Percentiles rank a stretch among this genome's conserved stretches.
phyloP scores from a whole-genome alignment of 2,888 invertebrate species.

The Patella ulyssiponensis region DNA sequence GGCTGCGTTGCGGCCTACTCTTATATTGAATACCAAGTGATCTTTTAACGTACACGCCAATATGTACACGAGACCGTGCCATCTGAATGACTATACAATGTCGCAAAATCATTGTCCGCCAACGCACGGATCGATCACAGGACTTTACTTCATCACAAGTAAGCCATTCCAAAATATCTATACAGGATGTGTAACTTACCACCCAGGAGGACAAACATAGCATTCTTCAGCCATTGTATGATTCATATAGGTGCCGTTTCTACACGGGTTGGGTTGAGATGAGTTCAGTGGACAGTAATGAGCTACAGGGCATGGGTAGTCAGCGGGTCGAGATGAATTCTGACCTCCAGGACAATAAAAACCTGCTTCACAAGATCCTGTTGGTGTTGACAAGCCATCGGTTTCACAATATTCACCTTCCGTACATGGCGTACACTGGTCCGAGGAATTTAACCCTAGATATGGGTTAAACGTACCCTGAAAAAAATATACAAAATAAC shows the following conservation, averaged over 20 bases:
- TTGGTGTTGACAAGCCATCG: constrained; percentile 55
- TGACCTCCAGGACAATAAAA: constrained; percentile 67
- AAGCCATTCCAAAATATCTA: too few relatives aligned
- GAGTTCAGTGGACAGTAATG: constrained; percentile 61
- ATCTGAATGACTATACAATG: too few relatives aligned
- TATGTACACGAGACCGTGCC: too few relatives aligned
- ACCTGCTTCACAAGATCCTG: constrained; percentile 62
- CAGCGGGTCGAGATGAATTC: constrained; percentile 53
- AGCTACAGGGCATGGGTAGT: constrained; percentile 55
- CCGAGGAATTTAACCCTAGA: constrained; percentile 54
- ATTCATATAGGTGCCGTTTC: constrained; percentile 67
- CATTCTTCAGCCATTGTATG: constrained; percentile 59
- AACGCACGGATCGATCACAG: too few relatives aligned
- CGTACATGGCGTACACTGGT: constrained; percentile 62
- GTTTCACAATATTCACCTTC: constrained; percentile 59
- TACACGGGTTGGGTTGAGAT: constrained; percentile 61
- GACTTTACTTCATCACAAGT: too few relatives aligned
- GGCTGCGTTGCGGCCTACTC: too few relatives aligned
- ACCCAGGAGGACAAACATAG: constrained; percentile 64
- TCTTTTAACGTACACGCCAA: too few relatives aligned
- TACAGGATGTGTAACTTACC: constrained; percentile 45
- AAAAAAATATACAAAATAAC: constrained; percentile 19
- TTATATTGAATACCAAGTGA: too few relatives aligned
- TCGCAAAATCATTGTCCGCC: too few relatives aligned
- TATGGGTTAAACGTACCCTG: constrained; percentile 69